Evolutionary conservation across 2,113 vertebrate genomes (phyloP), one percentile per base, ranked within the genome.

Genomic region (Corydoras sp.): DNA sequence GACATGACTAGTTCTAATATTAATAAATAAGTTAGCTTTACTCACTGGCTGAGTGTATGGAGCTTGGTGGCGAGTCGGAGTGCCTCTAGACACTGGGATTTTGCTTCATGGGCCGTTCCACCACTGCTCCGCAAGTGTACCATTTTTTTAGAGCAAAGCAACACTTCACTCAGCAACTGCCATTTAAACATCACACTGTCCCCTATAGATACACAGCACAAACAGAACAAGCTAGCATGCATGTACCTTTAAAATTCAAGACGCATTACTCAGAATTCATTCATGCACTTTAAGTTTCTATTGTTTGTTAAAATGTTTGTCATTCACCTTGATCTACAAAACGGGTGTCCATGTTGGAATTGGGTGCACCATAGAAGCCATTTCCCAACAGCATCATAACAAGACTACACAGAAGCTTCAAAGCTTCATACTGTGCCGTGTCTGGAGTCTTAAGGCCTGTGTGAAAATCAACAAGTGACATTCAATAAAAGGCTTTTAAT

Each of bases 171-270:
- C 71, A 98, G 90, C 76, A 96, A 85, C 76, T 92, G 89, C 94
- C 95, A 98, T 82, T 98, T 98, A 64, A 94, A 83, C 58, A 92
- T 63, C 69, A 96, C 65, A 80, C 93, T 95, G 50, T 94, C 91
- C 62, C 93, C 95, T 98, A 71, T 14, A 71, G 24, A 9, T 11
- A 13, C 35, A 11, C 9, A 14, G 13, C n/a, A 12, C 35, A 69
- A 64, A 4, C 0, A 9, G 31, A 48, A 61, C 4, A 3, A 24
- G 6, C 55, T 6, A 61, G 9, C 11, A 48, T 29, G 4, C 50
- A 31, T 6, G 3, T 0, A 7, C 32, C 12, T 12, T 13, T 13
- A 32, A n/a, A 32, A 3, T 2, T 13, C 10, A 32, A 7, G 3
- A 29, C 11, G 9, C 5, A 2, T 12, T 18, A 14, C 3, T 35